Base-by-base conservation (phyloP, 2,888 invertebrate genomes). In the Lampropteryx suffumata region DNA sequence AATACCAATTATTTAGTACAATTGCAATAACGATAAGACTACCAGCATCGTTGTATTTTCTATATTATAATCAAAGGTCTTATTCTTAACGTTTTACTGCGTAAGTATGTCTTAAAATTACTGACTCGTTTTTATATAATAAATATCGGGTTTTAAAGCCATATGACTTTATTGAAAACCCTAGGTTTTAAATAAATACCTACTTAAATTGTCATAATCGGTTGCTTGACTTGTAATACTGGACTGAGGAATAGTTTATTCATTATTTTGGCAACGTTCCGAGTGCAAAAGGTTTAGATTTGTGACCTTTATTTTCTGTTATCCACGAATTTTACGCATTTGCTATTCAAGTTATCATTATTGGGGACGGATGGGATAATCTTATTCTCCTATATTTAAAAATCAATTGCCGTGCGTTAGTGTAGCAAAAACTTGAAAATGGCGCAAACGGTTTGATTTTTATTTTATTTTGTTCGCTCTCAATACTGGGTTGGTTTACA, bases 101-200 rank as follows among this genome's bases (percentile, higher is more conserved):
- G 17, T 17, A 17, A 4, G 17, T 17, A 17, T 4, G 17, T 17
- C 85, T 87, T 86, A 87, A 71, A 78, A 80, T 77, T 88, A 89
- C 73, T 89, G 89, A 89, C 89, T 89, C 76, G 83, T 84, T 88
- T 71, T 73, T 57, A 66, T 67, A 68, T 65, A 64, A 67, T 71
- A 69, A 69, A 72, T 70, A 70, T 63, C 64, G 61, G 57, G 35
- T 42, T 56, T 80, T 82, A 82, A 82, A 82, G 81, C 82, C 80
- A 55, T 47, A 35, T 17, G 48, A 44, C 11, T 45, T 43, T 41
- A 40, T 47, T 46, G 44, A 32, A 43, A 33, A 17, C 13, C n/a
- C 32, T 52, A 76, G 28, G 39, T 21, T 34, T 17, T 67, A 59
- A 33, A 5, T 34, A 41, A 17, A 1, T 24, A 24, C 24, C 30